Conservation (phyloP, 2,797 vertebrate genomes). For the Myoxocephalus aenaeus region DNA sequence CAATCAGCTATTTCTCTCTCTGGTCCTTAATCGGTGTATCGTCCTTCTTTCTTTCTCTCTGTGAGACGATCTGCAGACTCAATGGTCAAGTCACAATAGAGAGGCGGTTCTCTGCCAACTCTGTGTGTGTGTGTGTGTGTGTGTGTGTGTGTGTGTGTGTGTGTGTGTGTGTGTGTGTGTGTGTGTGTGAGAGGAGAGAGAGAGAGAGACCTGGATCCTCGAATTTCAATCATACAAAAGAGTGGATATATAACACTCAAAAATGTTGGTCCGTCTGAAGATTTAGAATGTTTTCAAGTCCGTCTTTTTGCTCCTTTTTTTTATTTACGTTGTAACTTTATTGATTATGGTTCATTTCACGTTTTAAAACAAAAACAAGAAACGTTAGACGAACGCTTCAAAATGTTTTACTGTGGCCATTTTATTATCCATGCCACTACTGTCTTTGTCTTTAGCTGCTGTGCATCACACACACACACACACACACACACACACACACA, state of each 20-base stretch:
- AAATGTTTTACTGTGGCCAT: too few species aligned
- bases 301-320: too few species aligned
- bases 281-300: too few species aligned
- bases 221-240: constrained; percentile 44
- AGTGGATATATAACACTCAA: constrained; percentile 15
- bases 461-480: too few species aligned
- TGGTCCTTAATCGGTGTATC: constrained; percentile 3
- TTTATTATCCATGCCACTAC: too few species aligned
- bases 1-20: constrained; percentile 5
- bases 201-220: constrained; percentile 15
- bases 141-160: background rate
- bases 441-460: too few species aligned
- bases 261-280: too few species aligned
- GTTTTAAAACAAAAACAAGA: too few species aligned
- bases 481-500: too few species aligned
- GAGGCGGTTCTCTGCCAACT: constrained; percentile 29
- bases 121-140: background rate
- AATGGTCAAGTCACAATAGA: constrained; percentile 42
- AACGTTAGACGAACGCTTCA: too few species aligned
- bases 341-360: too few species aligned
- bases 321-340: too few species aligned
- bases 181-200: background rate
- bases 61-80: constrained; percentile 17
- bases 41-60: constrained; percentile 15
- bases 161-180: background rate